Base-by-base conservation (phyloP, 2,888 invertebrate genomes). In the Clunio marinus region DNA sequence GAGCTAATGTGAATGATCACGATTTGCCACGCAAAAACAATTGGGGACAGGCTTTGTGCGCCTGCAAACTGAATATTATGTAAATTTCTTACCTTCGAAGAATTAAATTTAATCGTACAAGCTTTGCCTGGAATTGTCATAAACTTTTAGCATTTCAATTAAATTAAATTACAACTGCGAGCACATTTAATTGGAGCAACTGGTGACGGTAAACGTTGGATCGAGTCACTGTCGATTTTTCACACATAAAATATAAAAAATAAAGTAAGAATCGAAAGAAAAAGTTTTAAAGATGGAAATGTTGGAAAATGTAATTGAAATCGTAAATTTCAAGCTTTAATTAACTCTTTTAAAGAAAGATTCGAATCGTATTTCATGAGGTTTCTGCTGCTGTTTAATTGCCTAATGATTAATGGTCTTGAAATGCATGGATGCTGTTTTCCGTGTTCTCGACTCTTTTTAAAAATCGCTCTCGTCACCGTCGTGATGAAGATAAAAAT, bases 1-100 rank as follows among this genome's bases (percentile, higher is more conserved):
- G 51, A 51, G 22, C 20, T 22, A 22, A 27, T 22, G 57, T 57
- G 27, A 25, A 27, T 27, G 57, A 27, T 27, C 57, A 57, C 57
- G 27, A 57, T 27, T 57, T 57, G 57, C 57, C 27, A 57, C 57
- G 57, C 57, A 25, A 57, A n/a, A n/a, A n/a, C n/a, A n/a, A 57
- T 57, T 24, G 57, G 20, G 57, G 57, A 57, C 57, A 57, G 20
- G 57, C 57, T 51, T 51, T 41, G 17, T 8, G 22, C 4, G 51
- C 51, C 20, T 22, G 51, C 51, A 2, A 41, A 41, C 41, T 41
- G 10, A n/a, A 10, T 41, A 22, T 51, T 51, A 51, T 51, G 17
- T 51, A 51, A 51, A 51, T 51, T 51, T 3, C 51, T 51, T n/a
- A 15, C 10, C n/a, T n/a, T 15, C 22, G 51, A 7, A 22, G 51